These are phyloP conservation scores for Megaceryle alcyon DNA, from an alignment of 2,797 vertebrate genomes.

Conservation along the genomic window DNA sequence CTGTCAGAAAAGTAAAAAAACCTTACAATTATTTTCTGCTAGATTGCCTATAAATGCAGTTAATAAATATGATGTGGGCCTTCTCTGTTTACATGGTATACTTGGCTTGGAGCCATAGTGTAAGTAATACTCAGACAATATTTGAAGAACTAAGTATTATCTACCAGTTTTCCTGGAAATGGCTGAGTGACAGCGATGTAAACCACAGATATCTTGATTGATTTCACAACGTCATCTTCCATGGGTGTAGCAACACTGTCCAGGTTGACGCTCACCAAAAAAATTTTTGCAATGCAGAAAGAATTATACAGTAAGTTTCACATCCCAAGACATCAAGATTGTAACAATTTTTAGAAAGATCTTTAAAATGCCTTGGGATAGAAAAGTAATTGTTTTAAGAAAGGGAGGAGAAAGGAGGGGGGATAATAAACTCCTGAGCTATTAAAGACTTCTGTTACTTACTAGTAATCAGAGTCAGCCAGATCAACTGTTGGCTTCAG, in stretches of 20 bases:
- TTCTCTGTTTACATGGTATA: not conserved
- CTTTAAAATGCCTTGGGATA: not conserved
- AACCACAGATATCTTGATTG: not conserved
- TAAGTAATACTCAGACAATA: not conserved
- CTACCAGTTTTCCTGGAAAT: not conserved
- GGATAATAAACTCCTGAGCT: not conserved
- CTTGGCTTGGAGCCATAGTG: not conserved
- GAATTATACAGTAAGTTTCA: not conserved
- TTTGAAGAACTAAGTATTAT: not conserved
- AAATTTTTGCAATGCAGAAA: not conserved
- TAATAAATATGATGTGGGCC: too few species aligned
- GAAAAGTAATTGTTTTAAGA: not conserved
- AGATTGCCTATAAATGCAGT: too few species aligned
- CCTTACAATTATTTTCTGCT: too few species aligned
- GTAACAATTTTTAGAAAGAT: not conserved
- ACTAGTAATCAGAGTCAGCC: not conserved
- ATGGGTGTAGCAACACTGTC: not conserved
- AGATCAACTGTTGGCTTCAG: not conserved
- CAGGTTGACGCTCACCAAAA: not conserved
- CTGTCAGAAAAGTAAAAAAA: too few species aligned
- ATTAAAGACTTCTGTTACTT: not conserved
- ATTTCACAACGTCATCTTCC: not conserved
- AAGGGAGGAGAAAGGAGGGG: not conserved
- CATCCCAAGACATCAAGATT: not conserved
- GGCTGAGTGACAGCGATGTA: not conserved